Base-by-base conservation (phyloP, 2,113 vertebrate genomes). In the Boleophthalmus pectinirostris region DNA sequence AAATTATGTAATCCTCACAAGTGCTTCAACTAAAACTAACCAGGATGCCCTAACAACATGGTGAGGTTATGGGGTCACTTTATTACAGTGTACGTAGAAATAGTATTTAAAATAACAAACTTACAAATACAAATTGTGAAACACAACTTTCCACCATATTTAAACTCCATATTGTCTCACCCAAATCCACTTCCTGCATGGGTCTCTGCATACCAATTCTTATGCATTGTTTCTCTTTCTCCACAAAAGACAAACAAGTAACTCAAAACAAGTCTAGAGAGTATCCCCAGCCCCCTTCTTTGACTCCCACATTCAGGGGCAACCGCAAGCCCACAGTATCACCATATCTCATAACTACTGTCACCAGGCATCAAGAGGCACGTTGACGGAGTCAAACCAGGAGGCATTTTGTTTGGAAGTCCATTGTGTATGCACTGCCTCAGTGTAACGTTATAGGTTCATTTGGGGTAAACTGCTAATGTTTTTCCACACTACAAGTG, bases 321-420 rank as follows among this genome's bases (percentile, higher is more conserved):
- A 21, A 69, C 69, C 61, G 45, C 21, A 21, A 53, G 61, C 57
- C 47, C 45, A 38, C 61, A 64, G 18, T 64, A 35, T 66, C 58
- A n/a, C 33, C 1, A 4, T 64, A 56, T 68, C 58, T 68, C 63
- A 58, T 70, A 67, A 66, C 47, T 69, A 51, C 54, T 66, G 60
- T 69, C 77, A 77, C 33, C 35, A 35, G 46, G 67, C 45, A 46
- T 67, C 66, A n/a, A 57, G 25, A 77, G 66, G 56, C 82, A 82
- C 77, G 65, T 15, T 66, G 72, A 79, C 16, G 2, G 33, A 81
- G 63, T 56, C 4, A 66, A 81, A 56, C 43, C 70, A 84, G 61
- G 68, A 13, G 18, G 70, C 72, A 6, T 35, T 66, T 71, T 66
- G 33, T 64, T 38, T 38, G 18, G 33, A 35, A 64, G 3, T 38